Conservation (phyloP, 2,113 vertebrate species). For the Ptyas mucosa region DNA sequence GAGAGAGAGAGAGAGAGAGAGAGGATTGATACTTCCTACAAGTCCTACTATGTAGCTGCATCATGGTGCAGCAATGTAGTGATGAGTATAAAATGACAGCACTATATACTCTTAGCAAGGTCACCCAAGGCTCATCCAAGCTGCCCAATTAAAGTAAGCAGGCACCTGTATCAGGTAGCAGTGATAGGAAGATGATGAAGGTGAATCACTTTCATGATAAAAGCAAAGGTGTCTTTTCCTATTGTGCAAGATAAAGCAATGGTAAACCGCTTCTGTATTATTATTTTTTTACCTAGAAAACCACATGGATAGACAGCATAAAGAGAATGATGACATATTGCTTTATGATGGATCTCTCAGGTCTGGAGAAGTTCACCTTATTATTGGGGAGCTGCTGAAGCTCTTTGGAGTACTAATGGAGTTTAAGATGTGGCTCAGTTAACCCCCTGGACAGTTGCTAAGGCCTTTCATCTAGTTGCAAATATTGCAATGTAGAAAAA, state of each 20-base stretch:
- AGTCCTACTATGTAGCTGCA: background rate
- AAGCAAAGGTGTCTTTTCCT: background rate
- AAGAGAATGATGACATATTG: background rate
- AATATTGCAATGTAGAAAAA: background rate
- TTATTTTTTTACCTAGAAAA: background rate
- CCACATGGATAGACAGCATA: background rate
- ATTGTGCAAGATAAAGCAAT: background rate
- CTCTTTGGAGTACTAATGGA: background rate
- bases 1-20: fast-evolving
- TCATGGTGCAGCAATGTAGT: background rate
- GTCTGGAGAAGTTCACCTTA: background rate
- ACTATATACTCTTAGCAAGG: background rate
- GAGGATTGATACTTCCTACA: background rate
- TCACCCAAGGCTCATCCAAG: background rate
- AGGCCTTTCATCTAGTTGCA: background rate
- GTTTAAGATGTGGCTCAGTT: background rate
- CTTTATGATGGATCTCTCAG: background rate
- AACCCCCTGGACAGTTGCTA: background rate
- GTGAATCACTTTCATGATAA: background rate
- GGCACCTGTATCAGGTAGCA: background rate
- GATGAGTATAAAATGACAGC: background rate
- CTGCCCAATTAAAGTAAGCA: background rate
- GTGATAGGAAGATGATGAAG: background rate
- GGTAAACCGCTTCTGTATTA: background rate
- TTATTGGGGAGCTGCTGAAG: background rate